Evolutionary conservation across 2,113 vertebrate genomes (phyloP).

Genomic region (Hymenochirus boettgeri): DNA sequence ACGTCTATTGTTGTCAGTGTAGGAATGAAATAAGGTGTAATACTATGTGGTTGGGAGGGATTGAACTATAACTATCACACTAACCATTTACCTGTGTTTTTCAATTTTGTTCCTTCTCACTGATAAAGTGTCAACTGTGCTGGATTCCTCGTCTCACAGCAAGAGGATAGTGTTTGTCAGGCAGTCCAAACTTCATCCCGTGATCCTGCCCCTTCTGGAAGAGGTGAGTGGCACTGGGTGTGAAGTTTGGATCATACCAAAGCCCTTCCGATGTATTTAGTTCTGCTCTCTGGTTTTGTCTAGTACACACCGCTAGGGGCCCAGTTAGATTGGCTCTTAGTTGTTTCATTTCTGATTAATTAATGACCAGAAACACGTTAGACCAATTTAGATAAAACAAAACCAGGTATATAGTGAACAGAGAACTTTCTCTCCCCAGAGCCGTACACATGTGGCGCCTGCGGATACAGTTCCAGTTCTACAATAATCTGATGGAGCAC

Average conservation of each 20-base stretch:
- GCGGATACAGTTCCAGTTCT: constrained; percentile 99
- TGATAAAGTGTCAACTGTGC: neutral
- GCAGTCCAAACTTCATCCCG: neutral
- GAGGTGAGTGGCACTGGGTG: neutral
- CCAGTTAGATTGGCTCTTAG: no score
- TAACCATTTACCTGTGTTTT: neutral
- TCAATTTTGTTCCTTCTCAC: neutral
- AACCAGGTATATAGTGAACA: no score
- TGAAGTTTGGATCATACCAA: neutral
- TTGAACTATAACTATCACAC: no score
- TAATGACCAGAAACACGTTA: no score
- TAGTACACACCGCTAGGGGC: no score
- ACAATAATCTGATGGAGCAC: constrained; percentile 98
- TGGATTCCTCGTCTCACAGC: neutral
- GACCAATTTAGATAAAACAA: no score
- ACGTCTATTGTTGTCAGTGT: no score
- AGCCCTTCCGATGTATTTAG: no score
- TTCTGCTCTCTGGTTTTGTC: no score
- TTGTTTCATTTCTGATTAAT: no score
- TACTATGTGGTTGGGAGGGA: no score
- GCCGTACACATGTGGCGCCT: constrained; percentile 96
- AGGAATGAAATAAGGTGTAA: no score
- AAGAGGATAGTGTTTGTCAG: neutral
- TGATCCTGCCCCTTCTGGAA: neutral
- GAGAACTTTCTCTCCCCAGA: constrained; percentile 70